Base-by-base conservation (phyloP, 2,888 invertebrate species). In the Fabriciana adippe region DNA sequence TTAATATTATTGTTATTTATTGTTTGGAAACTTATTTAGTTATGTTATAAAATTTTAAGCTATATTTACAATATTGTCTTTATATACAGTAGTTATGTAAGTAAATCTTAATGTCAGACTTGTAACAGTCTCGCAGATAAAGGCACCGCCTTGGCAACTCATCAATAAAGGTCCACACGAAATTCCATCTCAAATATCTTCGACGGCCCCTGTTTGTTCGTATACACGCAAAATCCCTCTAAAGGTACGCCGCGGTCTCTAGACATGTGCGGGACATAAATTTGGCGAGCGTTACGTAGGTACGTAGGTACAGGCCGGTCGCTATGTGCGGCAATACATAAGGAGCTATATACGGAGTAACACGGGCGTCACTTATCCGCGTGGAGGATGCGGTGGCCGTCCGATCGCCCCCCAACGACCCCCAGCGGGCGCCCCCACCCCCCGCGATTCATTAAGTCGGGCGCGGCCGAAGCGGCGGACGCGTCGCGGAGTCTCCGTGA, bases 231-330 rank as follows among this genome's bases (percentile, higher is more conserved):
- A 91, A 92, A 90, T 90, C 92, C 91, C 90, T 90, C 90, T 84
- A 87, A 91, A 92, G 91, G 92, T 90, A 89, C 87, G 80, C 87
- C 91, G 92, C 90, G 92, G 92, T 91, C 90, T 89, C 89, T 81
- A 92, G 92, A 91, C 92, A 92, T 92, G 92, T 92, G 90, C 92
- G 90, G 90, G 89, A 92, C 92, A 92, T 92, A 92, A 92, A 92
- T 92, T 92, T 91, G 92, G 92, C 87, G 87, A 89, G 85, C 87
- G 90, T 88, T 90, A 88, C 90, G 48, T 59, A 59, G 35, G 55
- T 55, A 14, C 26, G 88, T 90, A 90, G 89, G 87, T 89, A 88
- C 85, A 84, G 88, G 87, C 89, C 86, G 88, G 89, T 81, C 84
- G 87, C 87, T 90, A 90, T 90, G 85, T 91, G 80, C 87, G 80